Conservation (phyloP, 30 jellyfish, hydroid and myxozoan genomes). For the Hydra vulgaris region DNA sequence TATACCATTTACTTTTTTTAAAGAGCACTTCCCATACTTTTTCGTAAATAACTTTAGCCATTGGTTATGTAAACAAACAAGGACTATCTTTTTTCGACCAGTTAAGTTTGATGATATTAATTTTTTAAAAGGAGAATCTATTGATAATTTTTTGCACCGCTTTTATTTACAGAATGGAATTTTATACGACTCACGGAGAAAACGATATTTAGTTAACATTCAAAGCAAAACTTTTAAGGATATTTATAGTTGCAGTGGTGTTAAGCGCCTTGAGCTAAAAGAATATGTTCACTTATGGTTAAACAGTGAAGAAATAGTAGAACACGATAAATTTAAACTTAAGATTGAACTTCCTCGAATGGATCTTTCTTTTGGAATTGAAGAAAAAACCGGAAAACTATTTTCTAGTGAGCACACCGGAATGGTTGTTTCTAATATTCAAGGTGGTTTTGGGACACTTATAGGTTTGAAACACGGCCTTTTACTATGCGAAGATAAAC, state of each 20-base stretch:
- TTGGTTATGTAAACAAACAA: neutral
- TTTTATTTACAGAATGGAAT: neutral
- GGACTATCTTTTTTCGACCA: neutral
- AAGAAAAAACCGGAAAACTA: neutral
- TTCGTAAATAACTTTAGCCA: neutral
- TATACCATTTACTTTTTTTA: neutral
- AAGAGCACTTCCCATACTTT: neutral
- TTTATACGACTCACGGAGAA: neutral
- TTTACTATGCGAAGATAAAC: neutral
- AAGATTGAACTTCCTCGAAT: neutral
- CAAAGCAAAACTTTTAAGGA: neutral
- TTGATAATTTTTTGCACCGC: neutral
- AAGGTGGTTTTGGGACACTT: neutral
- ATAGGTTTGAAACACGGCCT: neutral
- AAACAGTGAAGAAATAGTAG: neutral
- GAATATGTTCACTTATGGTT: neutral
- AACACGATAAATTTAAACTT: too few relatives aligned
- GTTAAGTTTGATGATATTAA: neutral
- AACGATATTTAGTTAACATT: neutral
- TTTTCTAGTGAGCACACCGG: neutral
- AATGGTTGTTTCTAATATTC: neutral
- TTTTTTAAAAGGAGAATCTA: too few relatives aligned
- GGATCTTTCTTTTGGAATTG: neutral
- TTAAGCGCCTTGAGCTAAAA: neutral
- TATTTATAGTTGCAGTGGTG: neutral